Evolutionary conservation across 2,113 vertebrate species (phyloP).

Genomic region (Numida meleagris): DNA sequence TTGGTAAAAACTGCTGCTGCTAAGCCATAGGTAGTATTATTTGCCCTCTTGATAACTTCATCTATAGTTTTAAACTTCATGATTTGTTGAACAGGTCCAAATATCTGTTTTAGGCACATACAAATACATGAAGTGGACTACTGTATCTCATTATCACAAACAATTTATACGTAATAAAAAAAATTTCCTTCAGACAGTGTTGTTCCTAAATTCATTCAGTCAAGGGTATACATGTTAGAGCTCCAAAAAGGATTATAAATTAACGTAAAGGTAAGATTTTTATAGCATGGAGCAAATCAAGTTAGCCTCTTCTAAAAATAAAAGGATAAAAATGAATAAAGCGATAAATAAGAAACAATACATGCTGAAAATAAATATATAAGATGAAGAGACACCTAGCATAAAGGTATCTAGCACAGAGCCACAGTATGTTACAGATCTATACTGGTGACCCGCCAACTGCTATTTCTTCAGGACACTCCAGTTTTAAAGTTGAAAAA

Average conservation of each 20-base stretch:
- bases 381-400: neutral
- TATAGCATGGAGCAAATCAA: neutral
- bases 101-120: slow-evolving; percentile 79
- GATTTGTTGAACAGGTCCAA: slow-evolving; percentile 92
- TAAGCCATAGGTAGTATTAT: slow-evolving; percentile 86
- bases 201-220: neutral
- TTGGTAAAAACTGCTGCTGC: slow-evolving; percentile 89
- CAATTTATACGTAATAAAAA: neutral
- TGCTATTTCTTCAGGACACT: neutral
- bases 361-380: neutral
- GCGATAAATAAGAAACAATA: neutral
- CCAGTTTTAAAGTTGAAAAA: neutral
- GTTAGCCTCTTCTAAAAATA: neutral
- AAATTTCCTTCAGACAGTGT: neutral
- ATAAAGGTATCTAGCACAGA: neutral
- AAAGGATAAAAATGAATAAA: neutral
- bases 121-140: neutral
- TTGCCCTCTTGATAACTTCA: slow-evolving; percentile 89
- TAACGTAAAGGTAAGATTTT: neutral
- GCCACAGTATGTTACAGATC: neutral
- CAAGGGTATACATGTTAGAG: neutral
- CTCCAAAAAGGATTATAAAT: neutral
- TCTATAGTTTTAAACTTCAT: slow-evolving; percentile 86
- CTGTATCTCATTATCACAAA: neutral
- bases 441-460: rapidly evolving